Evolutionary conservation across 2,797 vertebrate genomes (phyloP).

Genomic region (Gadopsis bispinosus): DNA sequence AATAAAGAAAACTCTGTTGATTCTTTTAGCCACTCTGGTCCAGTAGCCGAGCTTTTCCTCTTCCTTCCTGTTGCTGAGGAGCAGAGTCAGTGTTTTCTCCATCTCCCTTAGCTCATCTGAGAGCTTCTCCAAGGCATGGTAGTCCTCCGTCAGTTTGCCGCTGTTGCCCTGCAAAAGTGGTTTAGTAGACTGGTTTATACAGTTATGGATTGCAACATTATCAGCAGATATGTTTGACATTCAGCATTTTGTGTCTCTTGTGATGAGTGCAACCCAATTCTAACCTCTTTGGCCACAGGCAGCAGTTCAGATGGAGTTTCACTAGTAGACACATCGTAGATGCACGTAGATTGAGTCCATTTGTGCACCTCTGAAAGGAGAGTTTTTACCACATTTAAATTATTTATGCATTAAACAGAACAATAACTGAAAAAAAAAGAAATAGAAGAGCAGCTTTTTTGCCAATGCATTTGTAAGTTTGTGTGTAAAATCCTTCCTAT

Average conservation of each 20-base stretch:
- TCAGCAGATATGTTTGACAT: neutral
- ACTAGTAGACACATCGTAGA: slow-evolving; percentile 16
- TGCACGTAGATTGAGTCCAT: slow-evolving; percentile 1
- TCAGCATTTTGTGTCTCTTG: neutral
- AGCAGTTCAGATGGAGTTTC: slow-evolving; percentile 42
- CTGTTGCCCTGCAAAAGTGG: slow-evolving; percentile 42
- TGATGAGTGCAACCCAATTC: neutral
- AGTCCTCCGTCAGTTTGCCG: slow-evolving; percentile 25
- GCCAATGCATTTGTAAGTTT: neutral
- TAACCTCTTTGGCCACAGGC: slow-evolving; percentile 55
- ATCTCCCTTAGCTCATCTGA: slow-evolving; percentile 61
- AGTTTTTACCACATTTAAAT: neutral
- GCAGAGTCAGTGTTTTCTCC: slow-evolving; percentile 44
- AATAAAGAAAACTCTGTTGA: slow-evolving; percentile 69
- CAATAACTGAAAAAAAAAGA: neutral
- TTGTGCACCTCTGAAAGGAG: slow-evolving; percentile 55
- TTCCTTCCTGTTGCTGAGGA: slow-evolving; percentile 29
- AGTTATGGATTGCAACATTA: neutral
- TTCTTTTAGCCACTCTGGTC: slow-evolving; percentile 58
- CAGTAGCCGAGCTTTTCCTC: slow-evolving; percentile 58
- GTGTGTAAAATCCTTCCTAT: neutral
- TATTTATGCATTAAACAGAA: neutral
- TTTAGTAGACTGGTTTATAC: neutral
- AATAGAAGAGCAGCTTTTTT: neutral
- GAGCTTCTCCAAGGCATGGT: slow-evolving; percentile 42